A percentile compares a stretch with the other conserved stretches of the same genome.
These are phyloP conservation scores for Hesperia comma DNA, from an alignment of 2,888 invertebrate genomes.

Conservation along the genomic window DNA sequence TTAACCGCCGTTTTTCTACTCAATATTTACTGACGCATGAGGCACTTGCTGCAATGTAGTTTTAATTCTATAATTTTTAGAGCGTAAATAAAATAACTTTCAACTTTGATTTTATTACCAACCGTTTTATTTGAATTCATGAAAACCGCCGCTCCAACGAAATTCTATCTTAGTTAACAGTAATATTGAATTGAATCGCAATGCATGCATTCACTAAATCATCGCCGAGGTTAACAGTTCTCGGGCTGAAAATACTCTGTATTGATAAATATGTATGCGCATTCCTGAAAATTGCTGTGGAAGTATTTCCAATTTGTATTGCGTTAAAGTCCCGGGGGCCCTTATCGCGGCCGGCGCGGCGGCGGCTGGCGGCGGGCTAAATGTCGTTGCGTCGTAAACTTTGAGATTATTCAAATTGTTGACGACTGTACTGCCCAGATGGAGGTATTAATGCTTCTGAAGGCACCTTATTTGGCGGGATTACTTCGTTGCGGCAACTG, in stretches of 20 bases:
- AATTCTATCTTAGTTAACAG: slow-evolving; percentile 14
- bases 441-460: slow-evolving; percentile 9
- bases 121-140: slow-evolving; percentile 2
- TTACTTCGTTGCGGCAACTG: not conserved
- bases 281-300: slow-evolving; percentile 34
- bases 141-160: slow-evolving; percentile 11
- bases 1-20: too few species aligned
- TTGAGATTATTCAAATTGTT: slow-evolving; percentile 28
- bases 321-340: slow-evolving; percentile 26
- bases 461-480: not conserved
- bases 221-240: slow-evolving; percentile 26
- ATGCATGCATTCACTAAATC: slow-evolving; percentile 31
- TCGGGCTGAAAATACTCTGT: slow-evolving; percentile 32
- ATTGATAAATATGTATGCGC: slow-evolving; percentile 37
- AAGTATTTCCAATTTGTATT: slow-evolving; percentile 36
- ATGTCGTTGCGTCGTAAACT: slow-evolving; percentile 30
- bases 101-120: too few species aligned
- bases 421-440: slow-evolving; percentile 9
- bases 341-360: slow-evolving; percentile 23
- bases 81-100: too few species aligned
- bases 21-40: too few species aligned
- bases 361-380: slow-evolving; percentile 5
- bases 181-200: slow-evolving; percentile 31
- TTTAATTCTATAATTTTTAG: too few species aligned
- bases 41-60: too few species aligned